phyloP scores from a whole-genome alignment of 2,797 vertebrate species.

The Cetoscarus ocellatus region DNA sequence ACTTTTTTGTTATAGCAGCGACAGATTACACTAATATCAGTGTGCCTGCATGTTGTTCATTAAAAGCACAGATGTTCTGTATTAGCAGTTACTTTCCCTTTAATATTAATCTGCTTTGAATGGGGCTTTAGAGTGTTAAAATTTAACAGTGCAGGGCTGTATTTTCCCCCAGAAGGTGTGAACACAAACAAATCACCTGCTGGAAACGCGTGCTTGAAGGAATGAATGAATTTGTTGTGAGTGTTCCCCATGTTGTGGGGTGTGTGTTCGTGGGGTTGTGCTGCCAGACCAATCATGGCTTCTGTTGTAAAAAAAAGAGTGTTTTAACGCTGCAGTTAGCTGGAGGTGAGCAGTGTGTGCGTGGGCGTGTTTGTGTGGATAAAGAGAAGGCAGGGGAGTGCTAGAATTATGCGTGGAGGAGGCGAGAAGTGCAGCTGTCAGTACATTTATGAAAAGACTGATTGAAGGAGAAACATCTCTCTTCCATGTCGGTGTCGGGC shows the following conservation, averaged over 20 bases:
- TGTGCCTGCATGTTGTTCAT: slow-evolving; percentile 60
- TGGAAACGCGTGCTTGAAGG: slow-evolving; percentile 21
- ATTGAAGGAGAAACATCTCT: slow-evolving; percentile 64
- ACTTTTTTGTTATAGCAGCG: slow-evolving; percentile 30
- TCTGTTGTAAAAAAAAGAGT: slow-evolving; percentile 18
- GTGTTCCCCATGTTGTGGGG: slow-evolving; percentile 20
- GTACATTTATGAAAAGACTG: slow-evolving; percentile 58
- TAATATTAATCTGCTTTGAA: slow-evolving; percentile 39
- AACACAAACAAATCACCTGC: slow-evolving; percentile 60
- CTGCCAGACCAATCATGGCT: slow-evolving; percentile 48
- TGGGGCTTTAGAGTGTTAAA: slow-evolving; percentile 33
- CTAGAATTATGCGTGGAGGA: slow-evolving; percentile 54
- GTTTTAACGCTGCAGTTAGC: slow-evolving; percentile 45
- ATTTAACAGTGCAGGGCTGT: slow-evolving; percentile 13
- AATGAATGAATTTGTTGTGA: slow-evolving; percentile 34
- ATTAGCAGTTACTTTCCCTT: slow-evolving; percentile 54
- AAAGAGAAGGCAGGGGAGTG: slow-evolving; percentile 45
- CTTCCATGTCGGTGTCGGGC: slow-evolving; percentile 42
- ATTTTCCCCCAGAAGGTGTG: slow-evolving; percentile 45
- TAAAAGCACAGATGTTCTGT: slow-evolving; percentile 65
- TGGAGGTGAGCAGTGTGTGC: slow-evolving; percentile 53
- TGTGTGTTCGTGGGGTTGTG: slow-evolving; percentile 17
- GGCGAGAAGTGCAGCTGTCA: slow-evolving; percentile 68
- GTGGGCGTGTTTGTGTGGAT: slow-evolving; percentile 44
- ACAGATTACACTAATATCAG: slow-evolving; percentile 50